Evolutionary conservation across 1,140 invertebrate species (phyloP).

Genomic region (Rhopalosiphum maidis): DNA sequence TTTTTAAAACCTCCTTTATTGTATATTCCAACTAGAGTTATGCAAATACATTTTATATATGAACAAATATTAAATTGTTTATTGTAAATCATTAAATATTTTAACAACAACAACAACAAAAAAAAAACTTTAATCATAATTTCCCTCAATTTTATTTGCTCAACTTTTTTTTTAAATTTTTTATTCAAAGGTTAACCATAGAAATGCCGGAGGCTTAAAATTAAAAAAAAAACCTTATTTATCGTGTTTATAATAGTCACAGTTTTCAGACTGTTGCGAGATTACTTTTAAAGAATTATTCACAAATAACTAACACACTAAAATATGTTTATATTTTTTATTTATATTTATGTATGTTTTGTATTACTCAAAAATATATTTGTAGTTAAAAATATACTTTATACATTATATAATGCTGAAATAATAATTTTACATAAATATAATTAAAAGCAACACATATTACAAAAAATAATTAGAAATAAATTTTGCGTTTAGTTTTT

Average conservation of each 20-base stretch:
- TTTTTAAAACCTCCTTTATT: not conserved
- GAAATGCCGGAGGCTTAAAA: not conserved
- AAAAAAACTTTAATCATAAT: constrained; percentile 34
- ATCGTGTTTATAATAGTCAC: constrained; percentile 39
- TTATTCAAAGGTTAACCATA: not conserved
- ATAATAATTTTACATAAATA: not conserved
- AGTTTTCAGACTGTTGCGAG: not conserved
- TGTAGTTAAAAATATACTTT: not conserved
- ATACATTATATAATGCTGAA: not conserved
- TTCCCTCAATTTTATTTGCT: not conserved
- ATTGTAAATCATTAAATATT: not conserved
- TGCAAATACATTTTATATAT: not conserved
- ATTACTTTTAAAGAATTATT: constrained; percentile 29
- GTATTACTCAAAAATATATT: not conserved
- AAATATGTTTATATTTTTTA: constrained; percentile 19
- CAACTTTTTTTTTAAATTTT: not conserved
- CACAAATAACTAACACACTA: constrained; percentile 20
- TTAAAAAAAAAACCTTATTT: constrained; percentile 46
- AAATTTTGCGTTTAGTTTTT: not conserved
- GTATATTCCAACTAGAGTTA: not conserved
- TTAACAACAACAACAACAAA: not conserved
- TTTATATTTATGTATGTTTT: constrained; percentile 19
- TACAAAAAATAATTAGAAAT: not conserved
- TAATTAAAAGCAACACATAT: not conserved
- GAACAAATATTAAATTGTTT: not conserved